phyloP scores from a whole-genome alignment of 2,113 vertebrate species.

The Hemibagrus wyckioides region DNA sequence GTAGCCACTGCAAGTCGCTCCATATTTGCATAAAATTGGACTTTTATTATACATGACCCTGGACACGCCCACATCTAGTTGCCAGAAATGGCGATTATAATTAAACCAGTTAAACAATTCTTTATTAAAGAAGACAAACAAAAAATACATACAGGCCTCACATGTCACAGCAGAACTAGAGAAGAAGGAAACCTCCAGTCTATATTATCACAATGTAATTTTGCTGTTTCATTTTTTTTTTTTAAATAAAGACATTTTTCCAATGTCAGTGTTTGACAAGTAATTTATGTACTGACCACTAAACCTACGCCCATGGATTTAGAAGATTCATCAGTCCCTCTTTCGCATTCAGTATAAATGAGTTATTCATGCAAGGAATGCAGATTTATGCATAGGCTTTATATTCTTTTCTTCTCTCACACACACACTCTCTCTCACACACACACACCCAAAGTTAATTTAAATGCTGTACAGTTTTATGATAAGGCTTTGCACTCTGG shows the following conservation, averaged over 20 bases:
- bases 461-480: not conserved
- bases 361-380: constrained; percentile 44
- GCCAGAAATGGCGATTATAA: not conserved
- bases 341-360: not conserved
- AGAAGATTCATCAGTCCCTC: constrained; percentile 49
- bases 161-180: not conserved
- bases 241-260: not conserved
- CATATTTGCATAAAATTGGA: no score
- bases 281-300: constrained; percentile 46
- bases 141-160: not conserved
- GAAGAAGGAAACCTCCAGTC: not conserved
- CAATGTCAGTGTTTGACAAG: constrained; percentile 44
- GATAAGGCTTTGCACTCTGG: not conserved
- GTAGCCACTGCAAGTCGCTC: no score
- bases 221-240: not conserved
- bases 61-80: no score
- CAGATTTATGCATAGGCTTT: constrained; percentile 39
- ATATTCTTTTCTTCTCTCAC: constrained; percentile 18
- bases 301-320: constrained; percentile 41
- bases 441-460: not conserved
- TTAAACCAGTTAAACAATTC: not conserved
- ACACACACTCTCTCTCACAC: not conserved
- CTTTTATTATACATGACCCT: no score
- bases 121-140: not conserved
- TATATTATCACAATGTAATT: not conserved